These are phyloP conservation scores for Chymomyza procnemis DNA, from an alignment of 2,888 invertebrate genomes.

Conservation along the genomic window DNA sequence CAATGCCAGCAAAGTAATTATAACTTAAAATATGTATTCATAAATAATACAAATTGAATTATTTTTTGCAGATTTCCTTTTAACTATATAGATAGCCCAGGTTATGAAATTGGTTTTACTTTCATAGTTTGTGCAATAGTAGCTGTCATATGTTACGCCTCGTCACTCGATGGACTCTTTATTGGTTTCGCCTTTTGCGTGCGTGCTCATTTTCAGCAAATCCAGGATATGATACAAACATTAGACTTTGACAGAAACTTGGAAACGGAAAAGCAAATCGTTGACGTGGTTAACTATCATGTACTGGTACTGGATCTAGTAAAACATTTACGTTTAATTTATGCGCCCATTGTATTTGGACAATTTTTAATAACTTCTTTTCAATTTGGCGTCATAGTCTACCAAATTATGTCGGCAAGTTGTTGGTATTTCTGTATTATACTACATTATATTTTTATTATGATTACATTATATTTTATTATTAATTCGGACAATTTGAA, in stretches of 20 bases:
- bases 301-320: conserved; percentile 58
- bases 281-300: conserved; percentile 63
- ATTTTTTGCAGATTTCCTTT: conserved; percentile 67
- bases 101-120: conserved; percentile 63
- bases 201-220: conserved; percentile 67
- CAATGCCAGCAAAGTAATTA: conserved; percentile 75
- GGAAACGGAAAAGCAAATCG: conserved; percentile 35
- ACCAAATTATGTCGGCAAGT: conserved; percentile 71
- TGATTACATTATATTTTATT: too few species aligned
- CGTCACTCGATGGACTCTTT: conserved; percentile 73
- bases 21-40: background rate
- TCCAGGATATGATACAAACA: conserved; percentile 56
- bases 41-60: background rate
- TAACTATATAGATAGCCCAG: conserved; percentile 61
- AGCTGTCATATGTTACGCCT: conserved; percentile 64
- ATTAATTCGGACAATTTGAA: too few species aligned
- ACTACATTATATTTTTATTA: too few species aligned
- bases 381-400: conserved; percentile 75
- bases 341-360: conserved; percentile 73
- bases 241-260: conserved; percentile 28
- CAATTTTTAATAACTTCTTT: conserved; percentile 76
- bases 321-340: conserved; percentile 57
- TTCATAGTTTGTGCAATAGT: conserved; percentile 64
- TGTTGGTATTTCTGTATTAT: conserved; percentile 17
- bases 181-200: conserved; percentile 73